phyloP scores from a whole-genome alignment of 1,140 invertebrate genomes.

The Meloidogyne floridensis region DNA sequence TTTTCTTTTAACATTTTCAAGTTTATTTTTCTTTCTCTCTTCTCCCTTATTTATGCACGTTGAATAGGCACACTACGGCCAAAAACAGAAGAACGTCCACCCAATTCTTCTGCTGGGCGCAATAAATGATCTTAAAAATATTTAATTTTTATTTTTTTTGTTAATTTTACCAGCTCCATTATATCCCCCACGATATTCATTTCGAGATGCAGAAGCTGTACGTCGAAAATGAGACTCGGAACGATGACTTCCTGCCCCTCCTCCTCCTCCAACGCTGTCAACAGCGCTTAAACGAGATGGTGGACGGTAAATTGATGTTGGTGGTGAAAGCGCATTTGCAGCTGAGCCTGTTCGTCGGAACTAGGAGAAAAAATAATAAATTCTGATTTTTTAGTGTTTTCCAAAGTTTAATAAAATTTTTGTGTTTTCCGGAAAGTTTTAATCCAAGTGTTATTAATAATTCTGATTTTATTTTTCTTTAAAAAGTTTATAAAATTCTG shows the following conservation, averaged over 20 bases:
- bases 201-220: constrained; percentile 26
- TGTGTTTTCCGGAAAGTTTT: too few relatives aligned
- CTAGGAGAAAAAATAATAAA: constrained; percentile 13
- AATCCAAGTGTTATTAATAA: too few relatives aligned
- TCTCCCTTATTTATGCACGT: constrained; percentile 9
- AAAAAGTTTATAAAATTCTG: too few relatives aligned
- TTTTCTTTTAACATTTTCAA: constrained; percentile 11
- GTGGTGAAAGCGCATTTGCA: constrained; percentile 14
- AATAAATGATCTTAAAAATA: constrained; percentile 27
- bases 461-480: too few relatives aligned
- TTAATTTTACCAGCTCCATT: constrained; percentile 1
- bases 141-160: neutral
- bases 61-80: constrained; percentile 36
- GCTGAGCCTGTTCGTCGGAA: constrained; percentile 33
- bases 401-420: neutral
- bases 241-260: neutral
- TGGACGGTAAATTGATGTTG: constrained; percentile 24
- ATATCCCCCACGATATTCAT: constrained; percentile 21
- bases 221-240: constrained; percentile 17
- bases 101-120: constrained; percentile 37
- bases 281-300: constrained; percentile 34
- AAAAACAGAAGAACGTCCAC: constrained; percentile 27
- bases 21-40: neutral
- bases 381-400: neutral
- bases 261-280: constrained; percentile 2